Evolutionary conservation across 2,797 vertebrate genomes (phyloP).

Genomic region (Adelosebastes latens): DNA sequence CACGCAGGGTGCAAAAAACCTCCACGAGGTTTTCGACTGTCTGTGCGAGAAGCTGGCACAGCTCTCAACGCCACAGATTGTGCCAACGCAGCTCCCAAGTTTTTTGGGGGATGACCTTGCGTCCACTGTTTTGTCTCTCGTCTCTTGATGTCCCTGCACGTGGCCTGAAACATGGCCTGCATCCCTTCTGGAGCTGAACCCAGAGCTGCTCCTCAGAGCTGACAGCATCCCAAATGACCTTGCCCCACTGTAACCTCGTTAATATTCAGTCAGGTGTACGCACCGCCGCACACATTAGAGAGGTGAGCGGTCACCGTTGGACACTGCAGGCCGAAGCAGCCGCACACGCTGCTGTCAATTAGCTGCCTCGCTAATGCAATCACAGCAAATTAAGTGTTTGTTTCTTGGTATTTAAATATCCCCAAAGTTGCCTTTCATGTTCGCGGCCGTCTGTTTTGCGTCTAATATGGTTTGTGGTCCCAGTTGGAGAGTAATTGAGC

Average conservation of each 20-base stretch:
- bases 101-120: conserved; percentile 45
- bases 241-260: conserved; percentile 59
- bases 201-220: conserved; percentile 26
- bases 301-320: conserved; percentile 66
- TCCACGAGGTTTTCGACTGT: neutral
- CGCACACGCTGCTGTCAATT: conserved; percentile 80
- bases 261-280: conserved; percentile 69
- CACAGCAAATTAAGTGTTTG: conserved; percentile 84
- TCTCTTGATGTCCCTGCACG: conserved; percentile 30
- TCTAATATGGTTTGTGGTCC: conserved; percentile 83
- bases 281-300: conserved; percentile 58
- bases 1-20: conserved; percentile 13
- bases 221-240: conserved; percentile 59
- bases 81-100: conserved; percentile 2
- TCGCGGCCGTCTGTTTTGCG: conserved; percentile 79
- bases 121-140: conserved; percentile 16
- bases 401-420: conserved; percentile 85
- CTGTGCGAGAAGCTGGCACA: neutral
- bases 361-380: conserved; percentile 72
- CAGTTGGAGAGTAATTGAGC: conserved; percentile 84
- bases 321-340: conserved; percentile 66
- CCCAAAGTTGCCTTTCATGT: conserved; percentile 86
- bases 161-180: conserved; percentile 23
- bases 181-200: conserved; percentile 21
- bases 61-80: neutral